Base-by-base conservation (phyloP, 2,113 vertebrate genomes). In the Mirza zaza region DNA sequence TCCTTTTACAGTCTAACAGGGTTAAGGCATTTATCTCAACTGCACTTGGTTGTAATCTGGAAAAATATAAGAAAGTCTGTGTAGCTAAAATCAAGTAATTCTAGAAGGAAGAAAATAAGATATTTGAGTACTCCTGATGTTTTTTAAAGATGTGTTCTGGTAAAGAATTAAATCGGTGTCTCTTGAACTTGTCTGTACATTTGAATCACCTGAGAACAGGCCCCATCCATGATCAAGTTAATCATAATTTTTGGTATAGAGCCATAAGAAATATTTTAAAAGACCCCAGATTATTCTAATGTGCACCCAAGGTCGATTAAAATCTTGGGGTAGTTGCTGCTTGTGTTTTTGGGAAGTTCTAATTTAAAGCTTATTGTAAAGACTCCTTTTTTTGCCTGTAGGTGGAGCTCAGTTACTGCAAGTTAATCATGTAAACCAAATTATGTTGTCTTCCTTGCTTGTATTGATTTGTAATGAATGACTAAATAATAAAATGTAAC, bases 321-420 rank as follows among this genome's bases (percentile, higher is more conserved):
- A 88, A 93, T 39, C 68, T 80, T 61, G 15, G 20, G 8, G n/a
- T 76, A 87, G 29, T 75, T 94, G 42, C 17, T 59, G 3, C 3
- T 93, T 91, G 20, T 77, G 32, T 75, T 94, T 83, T 85, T 27
- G 32, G 2, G 73, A 96, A 50, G 11, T 50, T 17, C 18, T 65
- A 36, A 88, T 94, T 89, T 89, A 84, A 91, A 90, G 6, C 20
- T 94, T 90, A 39, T 36, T 85, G 27, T 85, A 36, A 95, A 92
- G 55, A 25, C 48, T 90, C 77, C 34, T 2, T 50, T 93, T 93
- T 96, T 87, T 42, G 89, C 98, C 98, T 98, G 94, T 98, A 98
- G 98, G 67, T 98, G 98, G 98, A 96, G 98, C 98, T 98, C 89
- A 0, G 2, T 4, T 93, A 25, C 97, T 97, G 45, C 48, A 70